These are phyloP conservation scores for Microplitis demolitor DNA, from an alignment of 1,140 invertebrate genomes.

Conservation along the genomic window DNA sequence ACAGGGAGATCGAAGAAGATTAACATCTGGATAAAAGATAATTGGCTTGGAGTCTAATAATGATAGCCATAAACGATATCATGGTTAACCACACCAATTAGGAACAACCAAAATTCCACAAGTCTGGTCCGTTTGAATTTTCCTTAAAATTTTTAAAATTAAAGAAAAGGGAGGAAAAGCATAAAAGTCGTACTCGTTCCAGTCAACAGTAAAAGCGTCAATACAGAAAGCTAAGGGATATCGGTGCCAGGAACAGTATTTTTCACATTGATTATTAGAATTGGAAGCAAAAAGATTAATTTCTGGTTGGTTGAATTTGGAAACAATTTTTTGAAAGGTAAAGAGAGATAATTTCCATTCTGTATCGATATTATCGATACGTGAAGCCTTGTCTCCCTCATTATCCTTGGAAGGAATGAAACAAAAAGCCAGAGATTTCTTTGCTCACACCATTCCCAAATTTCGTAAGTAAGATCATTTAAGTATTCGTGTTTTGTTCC, in stretches of 20 bases:
- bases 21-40: slow-evolving; percentile 1
- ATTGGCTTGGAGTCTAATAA: slow-evolving; percentile 25
- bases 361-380: slow-evolving; percentile 3
- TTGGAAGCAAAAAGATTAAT: slow-evolving; percentile 41
- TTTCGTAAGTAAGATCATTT: not conserved
- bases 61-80: slow-evolving; percentile 21
- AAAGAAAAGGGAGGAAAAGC: slow-evolving; percentile 33
- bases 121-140: slow-evolving; percentile 22
- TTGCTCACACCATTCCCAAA: slow-evolving; percentile 35
- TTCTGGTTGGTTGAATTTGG: slow-evolving; percentile 14
- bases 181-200: slow-evolving; percentile 24
- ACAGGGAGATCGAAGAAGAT: not conserved
- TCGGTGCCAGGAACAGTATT: slow-evolving; percentile 38
- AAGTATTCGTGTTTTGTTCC: slow-evolving; percentile 14
- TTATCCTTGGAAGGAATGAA: slow-evolving; percentile 22
- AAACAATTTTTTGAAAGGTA: slow-evolving; percentile 8
- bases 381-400: slow-evolving; percentile 12
- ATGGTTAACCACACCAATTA: slow-evolving; percentile 33
- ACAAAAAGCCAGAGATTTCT: slow-evolving; percentile 27
- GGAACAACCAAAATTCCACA: slow-evolving; percentile 37
- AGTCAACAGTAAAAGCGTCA: slow-evolving; percentile 24
- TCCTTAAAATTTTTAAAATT: slow-evolving; percentile 22
- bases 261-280: slow-evolving; percentile 34
- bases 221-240: slow-evolving; percentile 30
- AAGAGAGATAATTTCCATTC: slow-evolving; percentile 18